phyloP scores from a whole-genome alignment of 2,888 invertebrate species.

The Amiota communis region DNA sequence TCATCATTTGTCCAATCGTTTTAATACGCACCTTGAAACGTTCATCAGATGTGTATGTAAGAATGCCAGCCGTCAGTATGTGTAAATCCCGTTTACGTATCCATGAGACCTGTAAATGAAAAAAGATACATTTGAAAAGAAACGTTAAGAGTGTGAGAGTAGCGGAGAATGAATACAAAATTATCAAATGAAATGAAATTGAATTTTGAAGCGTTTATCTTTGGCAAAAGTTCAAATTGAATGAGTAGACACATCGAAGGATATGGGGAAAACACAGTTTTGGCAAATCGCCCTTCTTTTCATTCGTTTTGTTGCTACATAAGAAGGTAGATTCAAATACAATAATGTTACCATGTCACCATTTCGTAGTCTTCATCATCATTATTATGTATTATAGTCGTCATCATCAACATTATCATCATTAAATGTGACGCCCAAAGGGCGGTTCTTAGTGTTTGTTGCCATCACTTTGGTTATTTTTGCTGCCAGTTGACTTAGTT shows the following conservation, averaged over 20 bases:
- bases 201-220: neutral
- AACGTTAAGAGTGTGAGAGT: constrained; percentile 10
- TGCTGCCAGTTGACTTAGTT: too few species aligned
- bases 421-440: too few species aligned
- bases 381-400: too few species aligned
- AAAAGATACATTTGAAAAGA: constrained; percentile 26
- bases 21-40: constrained; percentile 81
- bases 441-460: too few species aligned
- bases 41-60: constrained; percentile 90
- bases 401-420: too few species aligned
- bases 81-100: constrained; percentile 91
- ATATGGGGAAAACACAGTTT: neutral
- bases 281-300: too few species aligned
- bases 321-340: too few species aligned
- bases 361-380: too few species aligned
- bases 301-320: too few species aligned
- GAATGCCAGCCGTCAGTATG: constrained; percentile 88
- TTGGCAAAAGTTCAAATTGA: constrained; percentile 22
- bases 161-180: constrained; percentile 9
- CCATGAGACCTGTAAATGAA: constrained; percentile 82
- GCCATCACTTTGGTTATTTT: too few species aligned
- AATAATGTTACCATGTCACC: too few species aligned
- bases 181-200: constrained; percentile 8
- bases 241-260: neutral
- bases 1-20: constrained; percentile 47